Evolutionary conservation across 2,113 vertebrate species (phyloP).

Genomic region (Gracilinanus agilis): DNA sequence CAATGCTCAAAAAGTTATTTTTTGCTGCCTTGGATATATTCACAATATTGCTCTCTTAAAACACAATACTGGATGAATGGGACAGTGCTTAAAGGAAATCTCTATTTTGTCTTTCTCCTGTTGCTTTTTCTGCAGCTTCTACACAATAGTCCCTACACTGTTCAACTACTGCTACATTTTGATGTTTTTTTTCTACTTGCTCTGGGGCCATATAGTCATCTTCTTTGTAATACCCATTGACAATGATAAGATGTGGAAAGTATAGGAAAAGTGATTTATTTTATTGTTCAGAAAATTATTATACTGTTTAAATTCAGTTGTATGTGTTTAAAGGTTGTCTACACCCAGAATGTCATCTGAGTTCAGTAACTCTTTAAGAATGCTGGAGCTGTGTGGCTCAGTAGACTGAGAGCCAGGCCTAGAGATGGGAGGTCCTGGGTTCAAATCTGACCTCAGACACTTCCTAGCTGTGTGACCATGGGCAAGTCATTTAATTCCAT

Average conservation of each 20-base stretch:
- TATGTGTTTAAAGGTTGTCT: not conserved
- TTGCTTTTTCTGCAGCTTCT: not conserved
- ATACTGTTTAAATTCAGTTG: not conserved
- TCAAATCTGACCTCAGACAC: no score
- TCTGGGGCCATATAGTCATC: not conserved
- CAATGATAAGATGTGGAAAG: not conserved
- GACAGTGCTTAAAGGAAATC: not conserved
- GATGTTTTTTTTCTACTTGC: not conserved
- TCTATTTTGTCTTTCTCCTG: not conserved
- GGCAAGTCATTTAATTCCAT: no score
- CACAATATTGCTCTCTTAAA: conserved; percentile 89
- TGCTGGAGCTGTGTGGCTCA: no score
- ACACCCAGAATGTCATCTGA: not conserved
- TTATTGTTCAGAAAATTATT: not conserved
- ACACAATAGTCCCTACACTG: not conserved
- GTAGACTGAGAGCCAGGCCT: no score
- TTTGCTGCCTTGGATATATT: conserved; percentile 77
- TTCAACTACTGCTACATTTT: not conserved
- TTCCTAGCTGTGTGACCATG: no score
- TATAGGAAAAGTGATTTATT: not conserved
- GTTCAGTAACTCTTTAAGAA: not conserved
- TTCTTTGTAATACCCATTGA: not conserved
- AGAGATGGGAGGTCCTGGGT: no score
- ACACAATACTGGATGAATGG: conserved; percentile 88
- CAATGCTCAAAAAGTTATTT: conserved; percentile 92